Evolutionary conservation across 2,113 vertebrate species (phyloP).

Genomic region (Anas platyrhynchos): DNA sequence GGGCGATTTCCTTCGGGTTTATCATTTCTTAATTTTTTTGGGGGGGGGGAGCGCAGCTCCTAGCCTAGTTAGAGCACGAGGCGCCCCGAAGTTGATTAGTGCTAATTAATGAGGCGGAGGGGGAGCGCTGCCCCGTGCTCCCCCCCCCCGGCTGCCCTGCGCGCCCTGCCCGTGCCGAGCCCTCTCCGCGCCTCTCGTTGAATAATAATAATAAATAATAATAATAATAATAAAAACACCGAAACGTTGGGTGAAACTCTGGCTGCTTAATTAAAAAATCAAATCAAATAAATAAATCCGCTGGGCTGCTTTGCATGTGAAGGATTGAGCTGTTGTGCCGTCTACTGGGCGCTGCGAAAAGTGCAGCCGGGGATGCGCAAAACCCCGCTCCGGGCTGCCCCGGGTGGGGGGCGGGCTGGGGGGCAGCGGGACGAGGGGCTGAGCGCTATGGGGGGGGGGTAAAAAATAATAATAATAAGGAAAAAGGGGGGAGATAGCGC

Average conservation of each 20-base stretch:
- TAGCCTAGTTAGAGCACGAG: background rate
- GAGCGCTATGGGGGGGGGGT: background rate
- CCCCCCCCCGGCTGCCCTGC: background rate
- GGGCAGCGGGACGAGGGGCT: no score
- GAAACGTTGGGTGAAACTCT: background rate
- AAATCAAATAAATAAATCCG: background rate
- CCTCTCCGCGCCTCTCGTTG: background rate
- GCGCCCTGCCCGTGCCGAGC: background rate
- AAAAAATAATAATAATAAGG: background rate
- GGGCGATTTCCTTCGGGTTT: no score
- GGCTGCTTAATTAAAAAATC: slow-evolving; percentile 30
- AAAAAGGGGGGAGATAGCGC: background rate
- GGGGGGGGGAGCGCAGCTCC: background rate
- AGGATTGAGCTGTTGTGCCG: slow-evolving; percentile 92
- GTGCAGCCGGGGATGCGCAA: slow-evolving; percentile 60
- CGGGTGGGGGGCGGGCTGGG: no score
- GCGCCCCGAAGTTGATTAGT: background rate
- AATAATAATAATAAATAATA: background rate
- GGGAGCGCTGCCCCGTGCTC: background rate
- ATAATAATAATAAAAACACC: background rate
- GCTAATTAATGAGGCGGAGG: background rate
- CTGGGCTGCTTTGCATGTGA: slow-evolving; percentile 37
- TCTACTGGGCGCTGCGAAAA: slow-evolving; percentile 85
- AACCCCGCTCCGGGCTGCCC: background rate
- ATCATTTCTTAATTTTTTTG: no score